Conservation (phyloP, 2,888 invertebrate species). For the Artemia sinica region DNA sequence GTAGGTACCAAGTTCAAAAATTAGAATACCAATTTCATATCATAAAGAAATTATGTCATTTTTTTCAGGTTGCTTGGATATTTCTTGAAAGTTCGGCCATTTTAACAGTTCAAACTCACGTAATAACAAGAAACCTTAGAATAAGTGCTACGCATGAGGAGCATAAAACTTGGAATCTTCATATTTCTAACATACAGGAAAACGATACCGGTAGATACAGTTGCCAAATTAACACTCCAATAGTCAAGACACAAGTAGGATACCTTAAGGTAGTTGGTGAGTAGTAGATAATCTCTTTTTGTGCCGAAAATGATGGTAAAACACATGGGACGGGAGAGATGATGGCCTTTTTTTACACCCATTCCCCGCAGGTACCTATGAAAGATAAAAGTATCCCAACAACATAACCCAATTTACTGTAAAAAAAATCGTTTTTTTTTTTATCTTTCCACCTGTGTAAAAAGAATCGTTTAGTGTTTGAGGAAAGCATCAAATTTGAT, state of each 20-base stretch:
- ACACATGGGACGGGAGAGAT: no score
- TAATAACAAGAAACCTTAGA: conserved; percentile 77
- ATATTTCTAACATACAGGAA: conserved; percentile 76
- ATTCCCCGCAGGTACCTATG: no score
- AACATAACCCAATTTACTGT: no score
- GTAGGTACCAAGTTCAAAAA: no score
- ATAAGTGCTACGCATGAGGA: conserved; percentile 82
- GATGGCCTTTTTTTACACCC: no score
- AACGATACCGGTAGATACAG: conserved; percentile 76
- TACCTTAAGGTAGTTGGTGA: conserved; percentile 80
- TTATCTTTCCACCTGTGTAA: no score
- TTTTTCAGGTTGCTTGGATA: conserved; percentile 79
- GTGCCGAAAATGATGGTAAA: no score
- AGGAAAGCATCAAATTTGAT: no score
- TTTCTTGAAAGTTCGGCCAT: conserved; percentile 85
- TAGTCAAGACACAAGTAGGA: conserved; percentile 79
- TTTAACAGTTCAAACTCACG: conserved; percentile 78
- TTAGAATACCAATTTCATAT: no score
- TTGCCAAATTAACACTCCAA: conserved; percentile 74
- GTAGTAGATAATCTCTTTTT: conserved; percentile 29
- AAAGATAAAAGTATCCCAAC: no score
- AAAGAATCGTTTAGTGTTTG: no score
- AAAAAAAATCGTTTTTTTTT: no score
- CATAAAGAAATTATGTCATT: not conserved
- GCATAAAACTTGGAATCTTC: conserved; percentile 79